These are phyloP conservation scores for Xestia rhomboidea DNA, from an alignment of 2,888 invertebrate genomes.

Conservation along the genomic window DNA sequence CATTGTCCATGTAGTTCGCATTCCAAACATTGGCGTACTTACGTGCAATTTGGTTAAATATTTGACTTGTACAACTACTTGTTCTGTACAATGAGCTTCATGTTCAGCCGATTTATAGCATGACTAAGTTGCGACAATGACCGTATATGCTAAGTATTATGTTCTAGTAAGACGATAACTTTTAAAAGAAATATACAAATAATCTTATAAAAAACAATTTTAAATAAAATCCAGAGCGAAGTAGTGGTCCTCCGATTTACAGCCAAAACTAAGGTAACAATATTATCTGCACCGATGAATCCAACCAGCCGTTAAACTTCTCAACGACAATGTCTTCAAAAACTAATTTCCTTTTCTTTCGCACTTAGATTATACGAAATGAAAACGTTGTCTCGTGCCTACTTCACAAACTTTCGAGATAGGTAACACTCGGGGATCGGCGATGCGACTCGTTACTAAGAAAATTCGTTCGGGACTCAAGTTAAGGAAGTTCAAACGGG, in stretches of 20 bases:
- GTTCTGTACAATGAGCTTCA: background rate
- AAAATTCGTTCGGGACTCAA: constrained; percentile 54
- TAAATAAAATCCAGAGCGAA: background rate
- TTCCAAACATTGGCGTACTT: background rate
- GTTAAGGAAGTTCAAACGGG: constrained; percentile 32
- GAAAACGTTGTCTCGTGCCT: constrained; percentile 36
- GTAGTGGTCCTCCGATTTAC: background rate
- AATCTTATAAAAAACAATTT: background rate
- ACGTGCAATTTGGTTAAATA: background rate
- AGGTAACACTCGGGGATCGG: constrained; percentile 31
- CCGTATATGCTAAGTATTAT: background rate
- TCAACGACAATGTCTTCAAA: constrained; percentile 45
- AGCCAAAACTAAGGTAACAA: background rate
- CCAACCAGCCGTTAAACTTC: constrained; percentile 26
- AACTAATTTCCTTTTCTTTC: constrained; percentile 58
- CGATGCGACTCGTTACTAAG: constrained; percentile 41
- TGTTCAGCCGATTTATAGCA: background rate
- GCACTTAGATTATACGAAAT: constrained; percentile 34
- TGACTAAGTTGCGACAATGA: background rate
- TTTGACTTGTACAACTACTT: no score
- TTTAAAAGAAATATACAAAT: background rate
- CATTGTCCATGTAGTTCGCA: constrained; percentile 6
- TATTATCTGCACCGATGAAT: constrained; percentile 1
- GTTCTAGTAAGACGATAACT: background rate
- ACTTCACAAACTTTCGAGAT: constrained; percentile 39